Base-by-base conservation (phyloP, 2,888 invertebrate species). In the Gymnocheta viridis region DNA sequence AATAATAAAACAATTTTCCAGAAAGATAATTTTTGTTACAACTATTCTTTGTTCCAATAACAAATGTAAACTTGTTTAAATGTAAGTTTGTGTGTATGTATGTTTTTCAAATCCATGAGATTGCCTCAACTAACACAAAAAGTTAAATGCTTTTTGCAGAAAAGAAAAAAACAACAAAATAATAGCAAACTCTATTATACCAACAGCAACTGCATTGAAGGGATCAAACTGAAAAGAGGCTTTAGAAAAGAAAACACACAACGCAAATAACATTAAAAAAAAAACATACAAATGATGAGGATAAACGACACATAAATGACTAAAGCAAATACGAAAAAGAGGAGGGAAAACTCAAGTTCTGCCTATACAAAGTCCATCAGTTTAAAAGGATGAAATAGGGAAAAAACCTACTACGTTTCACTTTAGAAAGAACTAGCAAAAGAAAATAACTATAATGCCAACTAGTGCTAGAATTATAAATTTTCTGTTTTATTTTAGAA, bases 241-340 rank as follows among this genome's bases (percentile, higher is more conserved):
- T 76, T 70, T 62, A 47, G 24, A 70, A 69, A 27, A 35, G 54
- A 9, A 62, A 78, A 47, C 44, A 54, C 38, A 70, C 56, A 62
- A 35, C 35, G 10, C 64, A 66, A 27, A 79, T 19, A 38, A 49
- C 29, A 14, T 35, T 17, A 51, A 54, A 66, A 29, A 51, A 54
- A 66, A 29, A 67, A 67, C 67, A 38, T 70, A 69, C 49, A 84
- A 81, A 81, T 81, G 83, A 84, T 84, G 83, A 81, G 81, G 83
- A 84, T 81, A 84, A 84, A 84, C 81, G 83, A 84, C 62, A 67
- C 83, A 84, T 84, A 77, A 81, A 77, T 84, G 81, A 77, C 81
- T 77, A 81, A 84, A 81, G 83, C 81, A 81, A 84, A 84, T 76
- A 66, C 22, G 47, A 58, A 72, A 73, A 80, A 72, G 4, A 47